Base-by-base conservation (phyloP, 2,797 vertebrate genomes). In the Streptopelia turtur region DNA sequence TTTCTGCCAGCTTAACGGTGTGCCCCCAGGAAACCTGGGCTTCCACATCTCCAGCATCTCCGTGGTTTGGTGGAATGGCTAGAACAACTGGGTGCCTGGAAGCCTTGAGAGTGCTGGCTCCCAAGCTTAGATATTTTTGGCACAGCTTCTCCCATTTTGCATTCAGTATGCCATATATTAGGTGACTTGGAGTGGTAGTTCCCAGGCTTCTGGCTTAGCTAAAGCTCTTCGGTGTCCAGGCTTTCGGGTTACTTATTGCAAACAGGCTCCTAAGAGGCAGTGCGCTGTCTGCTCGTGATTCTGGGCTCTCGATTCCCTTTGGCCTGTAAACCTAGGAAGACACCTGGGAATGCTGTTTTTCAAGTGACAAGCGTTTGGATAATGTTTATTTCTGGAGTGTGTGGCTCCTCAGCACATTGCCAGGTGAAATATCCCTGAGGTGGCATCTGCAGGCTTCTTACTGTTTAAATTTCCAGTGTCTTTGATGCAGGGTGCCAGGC, bases 211-310 rank as follows among this genome's bases (percentile, higher is more conserved):
- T n/a, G 45, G 23, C 37, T 84, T 21, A 41, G 25, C n/a, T 75
- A 22, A 49, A 66, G 21, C 52, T 86, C 43, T 79, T 61, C n/a
- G 13, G 37, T 37, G 24, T 71, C 33, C 49, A 66, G 37, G 35
- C 22, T 78, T 85, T 82, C 56, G 39, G 25, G 27, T 70, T 69
- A n/a, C 35, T 1, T 66, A 28, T 78, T 70, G 63, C 49, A 47
- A 37, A 79, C 11, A 52, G 24, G 17, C 21, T 68, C 2, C 12
- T 72, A 31, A 70, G 47, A 82, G 83, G 21, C 37, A 57, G 9
- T 41, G 11, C 0, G 0, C 31, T 83, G 9, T 79, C 15, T 33
- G 31, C 33, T 83, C 4, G 0, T 66, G 6, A 30, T 71, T 66
- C 59, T 41, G 30, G 64, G 20, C 69, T 84, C 11, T 71, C 71